These are phyloP conservation scores for Prionailurus viverrinus DNA, from an alignment of 2,113 vertebrate species.

Conservation along the genomic window DNA sequence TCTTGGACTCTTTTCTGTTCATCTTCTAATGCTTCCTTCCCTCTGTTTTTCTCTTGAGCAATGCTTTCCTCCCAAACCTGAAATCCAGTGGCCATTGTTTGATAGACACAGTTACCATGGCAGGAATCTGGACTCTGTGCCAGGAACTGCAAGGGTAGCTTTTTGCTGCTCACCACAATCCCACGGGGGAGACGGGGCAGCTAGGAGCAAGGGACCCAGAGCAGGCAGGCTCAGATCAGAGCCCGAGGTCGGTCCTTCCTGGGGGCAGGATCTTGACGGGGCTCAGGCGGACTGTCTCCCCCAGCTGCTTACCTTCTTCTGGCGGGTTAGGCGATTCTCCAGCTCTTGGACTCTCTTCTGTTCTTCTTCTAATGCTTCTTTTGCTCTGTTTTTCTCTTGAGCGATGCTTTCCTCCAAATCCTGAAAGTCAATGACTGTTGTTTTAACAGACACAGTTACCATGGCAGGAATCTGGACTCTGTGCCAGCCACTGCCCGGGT, in stretches of 20 bases:
- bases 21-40: conserved; percentile 60
- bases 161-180: not conserved
- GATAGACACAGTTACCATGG: not conserved
- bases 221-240: accelerated
- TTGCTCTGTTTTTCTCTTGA: conserved; percentile 75
- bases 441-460: not conserved
- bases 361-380: conserved; percentile 69
- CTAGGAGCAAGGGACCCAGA: not conserved
- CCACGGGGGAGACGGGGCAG: not conserved
- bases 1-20: conserved; percentile 71
- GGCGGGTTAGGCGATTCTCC: conserved; percentile 65
- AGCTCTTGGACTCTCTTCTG: conserved; percentile 71
- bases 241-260: no score
- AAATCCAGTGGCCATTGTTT: not conserved
- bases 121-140: not conserved
- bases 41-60: conserved; percentile 75
- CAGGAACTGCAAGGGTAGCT: accelerated
- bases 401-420: conserved; percentile 53
- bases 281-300: not conserved
- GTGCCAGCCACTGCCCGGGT: not conserved
- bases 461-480: not conserved
- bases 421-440: conserved; percentile 69
- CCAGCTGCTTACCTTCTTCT: conserved; percentile 78
- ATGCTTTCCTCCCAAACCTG: conserved; percentile 78
- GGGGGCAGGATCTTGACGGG: not conserved